Conservation (phyloP, 1,140 invertebrate genomes). For the Bombyx mandarina region DNA sequence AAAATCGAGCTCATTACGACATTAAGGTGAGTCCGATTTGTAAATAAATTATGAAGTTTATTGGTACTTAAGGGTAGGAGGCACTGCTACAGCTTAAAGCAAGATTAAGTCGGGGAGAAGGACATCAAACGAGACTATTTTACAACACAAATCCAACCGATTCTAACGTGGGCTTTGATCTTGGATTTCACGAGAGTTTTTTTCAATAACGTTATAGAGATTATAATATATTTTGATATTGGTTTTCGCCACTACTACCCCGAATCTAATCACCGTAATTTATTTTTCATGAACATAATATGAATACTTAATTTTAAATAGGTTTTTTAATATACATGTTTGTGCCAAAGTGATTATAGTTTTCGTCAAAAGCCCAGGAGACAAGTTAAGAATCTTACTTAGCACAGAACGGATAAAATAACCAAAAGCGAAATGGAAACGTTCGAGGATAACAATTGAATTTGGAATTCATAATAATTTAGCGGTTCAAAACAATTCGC, state of each 20-base stretch:
- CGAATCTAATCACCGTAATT: neutral
- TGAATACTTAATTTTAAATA: no score
- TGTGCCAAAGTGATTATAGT: no score
- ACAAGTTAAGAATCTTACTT: no score
- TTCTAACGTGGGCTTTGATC: conserved; percentile 12
- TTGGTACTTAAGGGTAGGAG: conserved; percentile 7
- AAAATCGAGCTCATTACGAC: neutral
- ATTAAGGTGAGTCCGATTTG: conserved; percentile 4
- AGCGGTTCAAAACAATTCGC: no score
- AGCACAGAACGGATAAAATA: no score
- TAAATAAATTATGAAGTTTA: conserved; percentile 13
- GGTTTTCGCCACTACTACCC: no score
- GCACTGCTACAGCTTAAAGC: conserved; percentile 5
- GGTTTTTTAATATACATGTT: no score
- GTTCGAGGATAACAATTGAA: no score
- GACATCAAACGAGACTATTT: conserved; percentile 13
- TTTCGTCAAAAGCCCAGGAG: no score
- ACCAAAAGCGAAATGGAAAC: no score
- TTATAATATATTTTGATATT: neutral
- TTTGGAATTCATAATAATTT: no score
- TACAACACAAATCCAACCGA: conserved; percentile 11
- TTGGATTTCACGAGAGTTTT: conserved; percentile 4
- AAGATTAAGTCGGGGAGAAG: conserved; percentile 6
- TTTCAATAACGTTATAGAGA: neutral
- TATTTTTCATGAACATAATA: neutral